Percentiles rank a stretch among this genome's conserved stretches.
phyloP scores from a whole-genome alignment of 92 coral and sea anemone species.

The Phenganax marumi region DNA sequence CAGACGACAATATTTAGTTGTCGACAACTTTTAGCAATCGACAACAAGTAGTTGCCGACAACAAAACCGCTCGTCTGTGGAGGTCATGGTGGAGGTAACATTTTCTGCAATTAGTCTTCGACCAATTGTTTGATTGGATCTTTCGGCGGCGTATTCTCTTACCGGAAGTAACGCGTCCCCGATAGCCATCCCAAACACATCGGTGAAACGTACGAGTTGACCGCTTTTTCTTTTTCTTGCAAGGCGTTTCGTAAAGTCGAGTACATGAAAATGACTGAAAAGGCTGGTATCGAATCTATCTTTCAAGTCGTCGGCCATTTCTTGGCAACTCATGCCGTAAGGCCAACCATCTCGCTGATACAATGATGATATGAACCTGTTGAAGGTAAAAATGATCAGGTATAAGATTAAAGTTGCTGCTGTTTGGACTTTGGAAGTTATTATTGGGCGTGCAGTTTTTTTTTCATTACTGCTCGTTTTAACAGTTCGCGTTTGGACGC shows the following conservation, averaged over 20 bases:
- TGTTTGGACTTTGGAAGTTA: background rate
- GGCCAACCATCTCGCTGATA: slow-evolving; percentile 52
- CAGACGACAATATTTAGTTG: no score
- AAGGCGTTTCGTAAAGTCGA: slow-evolving; percentile 6
- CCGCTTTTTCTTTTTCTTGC: slow-evolving; percentile 47
- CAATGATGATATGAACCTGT: slow-evolving; percentile 57
- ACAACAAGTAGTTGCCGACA: no score
- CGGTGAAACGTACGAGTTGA: slow-evolving; percentile 62
- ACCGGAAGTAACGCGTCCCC: slow-evolving; percentile 60
- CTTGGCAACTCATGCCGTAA: background rate
- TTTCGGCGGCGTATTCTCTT: background rate
- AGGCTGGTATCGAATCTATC: slow-evolving; percentile 10
- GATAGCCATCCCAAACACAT: slow-evolving; percentile 60
- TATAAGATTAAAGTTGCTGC: background rate
- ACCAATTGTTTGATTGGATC: background rate
- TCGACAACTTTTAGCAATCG: no score
- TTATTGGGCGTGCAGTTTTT: background rate
- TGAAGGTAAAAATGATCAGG: background rate
- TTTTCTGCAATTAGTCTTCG: background rate
- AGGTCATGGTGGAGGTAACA: no score
- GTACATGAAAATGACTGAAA: slow-evolving; percentile 18
- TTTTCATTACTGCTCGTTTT: no score
- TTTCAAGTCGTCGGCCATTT: slow-evolving; percentile 16
- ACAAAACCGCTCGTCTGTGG: no score
- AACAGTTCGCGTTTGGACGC: no score